phyloP scores from a whole-genome alignment of 2,888 invertebrate genomes.

The Calameuta filiformis region DNA sequence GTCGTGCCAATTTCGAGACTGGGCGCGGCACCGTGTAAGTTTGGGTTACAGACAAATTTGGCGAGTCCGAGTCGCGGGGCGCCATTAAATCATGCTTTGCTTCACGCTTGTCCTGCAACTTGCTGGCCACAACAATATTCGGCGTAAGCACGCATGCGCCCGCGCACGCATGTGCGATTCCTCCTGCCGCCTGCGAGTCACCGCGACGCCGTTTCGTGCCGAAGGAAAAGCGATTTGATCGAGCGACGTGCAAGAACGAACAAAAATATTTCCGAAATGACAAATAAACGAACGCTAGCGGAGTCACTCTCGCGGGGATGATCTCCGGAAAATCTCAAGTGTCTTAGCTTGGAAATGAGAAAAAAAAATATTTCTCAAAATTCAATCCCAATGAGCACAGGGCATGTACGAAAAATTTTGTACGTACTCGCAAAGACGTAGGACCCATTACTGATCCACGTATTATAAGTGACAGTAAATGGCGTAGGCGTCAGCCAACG shows the following conservation, averaged over 20 bases:
- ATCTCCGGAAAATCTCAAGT: too few relatives aligned
- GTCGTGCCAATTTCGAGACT: neutral
- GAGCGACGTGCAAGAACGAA: neutral
- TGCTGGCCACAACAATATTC: neutral
- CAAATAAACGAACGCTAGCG: neutral
- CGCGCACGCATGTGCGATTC: constrained; percentile 1
- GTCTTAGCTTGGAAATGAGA: too few relatives aligned
- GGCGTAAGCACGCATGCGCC: neutral
- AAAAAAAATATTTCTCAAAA: neutral
- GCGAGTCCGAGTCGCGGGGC: constrained; percentile 17
- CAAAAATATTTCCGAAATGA: neutral
- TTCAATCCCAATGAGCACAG: neutral
- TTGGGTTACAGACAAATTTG: constrained; percentile 21
- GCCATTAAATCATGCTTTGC: constrained; percentile 25
- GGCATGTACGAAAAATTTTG: neutral
- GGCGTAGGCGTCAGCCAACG: constrained; percentile 47
- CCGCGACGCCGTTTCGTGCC: neutral
- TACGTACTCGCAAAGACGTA: neutral
- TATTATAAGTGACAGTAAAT: neutral
- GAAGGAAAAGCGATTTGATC: neutral
- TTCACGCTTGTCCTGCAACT: constrained; percentile 19
- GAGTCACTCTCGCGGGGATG: too few relatives aligned
- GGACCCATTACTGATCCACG: neutral
- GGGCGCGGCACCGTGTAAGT: constrained; percentile 5
- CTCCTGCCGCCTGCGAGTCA: constrained; percentile 3